Conservation (phyloP, 1,140 invertebrate genomes). For the Ptiloglossa arizonensis region DNA sequence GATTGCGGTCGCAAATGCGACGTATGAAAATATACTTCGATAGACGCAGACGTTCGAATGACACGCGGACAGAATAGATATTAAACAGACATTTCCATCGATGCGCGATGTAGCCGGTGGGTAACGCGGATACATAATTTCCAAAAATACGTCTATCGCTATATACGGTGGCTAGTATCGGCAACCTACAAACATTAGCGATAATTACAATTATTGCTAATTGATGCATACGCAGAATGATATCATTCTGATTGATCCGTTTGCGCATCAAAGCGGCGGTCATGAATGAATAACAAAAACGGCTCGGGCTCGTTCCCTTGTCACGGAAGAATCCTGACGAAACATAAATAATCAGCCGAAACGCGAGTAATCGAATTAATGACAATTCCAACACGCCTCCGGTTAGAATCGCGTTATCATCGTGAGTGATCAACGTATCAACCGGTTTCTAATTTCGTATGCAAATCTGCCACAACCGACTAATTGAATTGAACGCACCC, state of each 20-base stretch:
- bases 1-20: background rate
- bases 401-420: constrained; percentile 50
- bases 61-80: background rate
- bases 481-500: constrained; percentile 47
- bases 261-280: constrained; percentile 42
- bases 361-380: constrained; percentile 46
- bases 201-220: constrained; percentile 52
- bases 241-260: constrained; percentile 53
- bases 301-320: background rate
- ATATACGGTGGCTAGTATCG: background rate
- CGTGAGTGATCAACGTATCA: constrained; percentile 48
- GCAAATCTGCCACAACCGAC: constrained; percentile 51
- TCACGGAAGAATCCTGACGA: constrained; percentile 49
- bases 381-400: constrained; percentile 35
- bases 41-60: constrained; percentile 7
- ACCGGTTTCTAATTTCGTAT: constrained; percentile 53
- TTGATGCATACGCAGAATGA: constrained; percentile 43
- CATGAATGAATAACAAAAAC: constrained; percentile 54
- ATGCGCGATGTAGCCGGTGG: constrained; percentile 10
- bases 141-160: constrained; percentile 46
- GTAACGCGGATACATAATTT: constrained; percentile 34
- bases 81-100: constrained; percentile 39
- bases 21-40: background rate
- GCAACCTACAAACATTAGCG: constrained; percentile 43
- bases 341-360: constrained; percentile 48